Conservation (phyloP, 2,888 invertebrate genomes). For the Yponomeuta malinellus region DNA sequence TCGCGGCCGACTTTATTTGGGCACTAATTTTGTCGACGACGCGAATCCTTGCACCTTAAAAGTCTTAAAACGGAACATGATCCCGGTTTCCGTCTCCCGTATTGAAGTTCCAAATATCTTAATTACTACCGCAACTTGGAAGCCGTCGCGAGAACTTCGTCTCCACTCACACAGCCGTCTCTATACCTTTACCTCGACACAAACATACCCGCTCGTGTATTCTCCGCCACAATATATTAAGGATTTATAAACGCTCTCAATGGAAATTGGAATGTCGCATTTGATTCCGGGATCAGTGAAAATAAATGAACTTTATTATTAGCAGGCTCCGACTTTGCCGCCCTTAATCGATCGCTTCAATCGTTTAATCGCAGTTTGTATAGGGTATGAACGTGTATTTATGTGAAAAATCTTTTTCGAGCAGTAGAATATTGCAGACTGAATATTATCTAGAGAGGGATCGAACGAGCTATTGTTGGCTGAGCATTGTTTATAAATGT, state of each 20-base stretch:
- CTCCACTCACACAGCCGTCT: not conserved
- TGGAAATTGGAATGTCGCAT: conserved; percentile 1
- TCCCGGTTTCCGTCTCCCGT: not conserved
- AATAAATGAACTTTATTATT: conserved; percentile 1
- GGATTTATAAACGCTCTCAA: not conserved
- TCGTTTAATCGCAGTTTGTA: no score
- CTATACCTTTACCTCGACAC: not conserved
- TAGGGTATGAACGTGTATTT: no score
- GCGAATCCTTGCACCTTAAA: conserved; percentile 1
- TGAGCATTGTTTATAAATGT: not conserved
- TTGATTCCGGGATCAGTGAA: not conserved
- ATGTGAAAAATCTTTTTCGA: no score
- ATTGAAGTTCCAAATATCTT: conserved; percentile 33
- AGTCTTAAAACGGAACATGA: not conserved
- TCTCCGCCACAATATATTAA: not conserved
- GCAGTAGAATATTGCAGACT: not conserved
- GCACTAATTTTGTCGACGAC: not conserved
- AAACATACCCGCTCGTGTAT: not conserved
- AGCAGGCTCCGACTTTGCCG: not conserved
- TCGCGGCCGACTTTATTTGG: not conserved
- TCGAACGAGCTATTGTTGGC: not conserved
- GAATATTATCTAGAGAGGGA: not conserved
- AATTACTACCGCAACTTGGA: conserved; percentile 30
- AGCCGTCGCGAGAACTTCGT: conserved; percentile 6
- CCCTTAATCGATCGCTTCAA: not conserved